These are phyloP conservation scores for Malurus leucopterus DNA, from an alignment of 2,797 vertebrate genomes.

Conservation along the genomic window DNA sequence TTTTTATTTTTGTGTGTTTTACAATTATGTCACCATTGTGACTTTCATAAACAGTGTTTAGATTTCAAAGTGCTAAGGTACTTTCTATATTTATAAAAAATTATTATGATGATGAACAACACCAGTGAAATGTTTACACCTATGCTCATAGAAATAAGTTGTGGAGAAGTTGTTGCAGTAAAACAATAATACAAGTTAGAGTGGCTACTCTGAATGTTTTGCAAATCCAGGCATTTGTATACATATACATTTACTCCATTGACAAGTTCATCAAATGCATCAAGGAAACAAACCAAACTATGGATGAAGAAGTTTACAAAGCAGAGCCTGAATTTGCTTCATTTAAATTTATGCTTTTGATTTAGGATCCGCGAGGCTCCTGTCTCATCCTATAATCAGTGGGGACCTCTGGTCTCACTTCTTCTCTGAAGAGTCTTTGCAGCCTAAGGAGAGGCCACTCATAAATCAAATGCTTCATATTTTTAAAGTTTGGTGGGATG, in stretches of 20 bases:
- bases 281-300: not conserved
- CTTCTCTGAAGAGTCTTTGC: not conserved
- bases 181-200: not conserved
- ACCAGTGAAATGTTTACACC: not conserved
- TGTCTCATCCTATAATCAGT: not conserved
- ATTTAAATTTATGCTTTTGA: not conserved
- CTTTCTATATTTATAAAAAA: not conserved
- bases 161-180: not conserved
- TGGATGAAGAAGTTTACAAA: not conserved
- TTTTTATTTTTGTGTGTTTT: not conserved
- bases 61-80: not conserved
- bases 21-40: not conserved
- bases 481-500: not conserved
- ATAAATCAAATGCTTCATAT: not conserved
- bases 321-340: not conserved
- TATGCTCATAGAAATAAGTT: not conserved
- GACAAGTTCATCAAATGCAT: not conserved
- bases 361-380: not conserved
- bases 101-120: not conserved
- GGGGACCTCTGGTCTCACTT: not conserved
- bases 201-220: not conserved
- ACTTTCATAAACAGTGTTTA: not conserved
- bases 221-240: not conserved
- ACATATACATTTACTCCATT: not conserved
- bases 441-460: not conserved